phyloP scores from a whole-genome alignment of 2,113 vertebrate species.

The Brachyhypopomus gauderio region DNA sequence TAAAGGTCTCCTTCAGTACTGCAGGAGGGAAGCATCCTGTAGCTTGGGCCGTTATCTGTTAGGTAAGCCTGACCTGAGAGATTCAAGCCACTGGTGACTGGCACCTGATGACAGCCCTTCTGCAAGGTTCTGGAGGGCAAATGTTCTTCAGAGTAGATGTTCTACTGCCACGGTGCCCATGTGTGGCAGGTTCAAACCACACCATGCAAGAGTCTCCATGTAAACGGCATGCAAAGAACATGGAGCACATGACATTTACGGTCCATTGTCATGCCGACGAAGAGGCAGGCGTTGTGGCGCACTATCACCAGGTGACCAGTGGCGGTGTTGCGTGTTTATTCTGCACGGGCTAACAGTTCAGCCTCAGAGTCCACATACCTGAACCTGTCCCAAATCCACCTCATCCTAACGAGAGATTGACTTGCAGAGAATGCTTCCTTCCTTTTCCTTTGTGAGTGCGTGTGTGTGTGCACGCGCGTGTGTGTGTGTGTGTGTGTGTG shows the following conservation, averaged over 20 bases:
- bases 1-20: neutral
- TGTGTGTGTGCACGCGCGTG: too few species aligned
- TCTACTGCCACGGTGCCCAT: slow-evolving; percentile 27
- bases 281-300: slow-evolving; percentile 12
- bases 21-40: neutral
- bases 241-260: slow-evolving; percentile 53
- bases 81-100: slow-evolving; percentile 14
- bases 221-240: slow-evolving; percentile 36
- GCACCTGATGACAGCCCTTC: slow-evolving; percentile 19
- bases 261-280: slow-evolving; percentile 36
- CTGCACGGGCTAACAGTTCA: neutral
- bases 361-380: neutral
- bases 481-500: slow-evolving; percentile 12
- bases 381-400: neutral
- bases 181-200: slow-evolving; percentile 19
- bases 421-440: slow-evolving; percentile 2
- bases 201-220: slow-evolving; percentile 26
- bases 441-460: neutral
- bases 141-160: slow-evolving; percentile 37
- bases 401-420: neutral
- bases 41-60: neutral
- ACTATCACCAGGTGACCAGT: neutral
- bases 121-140: neutral
- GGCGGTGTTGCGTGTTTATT: slow-evolving; percentile 18
- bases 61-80: slow-evolving; percentile 2